Evolutionary conservation across 2,113 vertebrate genomes (phyloP), one percentile per base, ranked within the genome.

Genomic region (Alligator sinensis): DNA sequence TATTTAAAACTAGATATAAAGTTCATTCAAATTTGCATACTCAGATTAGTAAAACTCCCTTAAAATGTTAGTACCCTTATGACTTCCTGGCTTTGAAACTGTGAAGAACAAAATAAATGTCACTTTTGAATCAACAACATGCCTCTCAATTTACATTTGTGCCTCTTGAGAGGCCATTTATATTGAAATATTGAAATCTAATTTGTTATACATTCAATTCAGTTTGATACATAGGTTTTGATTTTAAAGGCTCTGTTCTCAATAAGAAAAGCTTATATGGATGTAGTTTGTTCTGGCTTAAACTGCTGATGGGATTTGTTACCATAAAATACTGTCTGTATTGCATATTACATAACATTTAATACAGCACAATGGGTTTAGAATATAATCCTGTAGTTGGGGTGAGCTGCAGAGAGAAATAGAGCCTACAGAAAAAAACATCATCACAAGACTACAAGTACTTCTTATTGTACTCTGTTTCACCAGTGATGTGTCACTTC

Each of bases 31-130:
- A 95, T 91, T 75, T 92, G 68, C 57, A 93, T 92, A 91, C 9
- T 61, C 55, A 63, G 82, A 90, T 86, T 92, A 92, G 75, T 30
- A 92, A 94, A 96, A 94, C 24, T 91, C n/a, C 93, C 13, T 24
- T 64, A 91, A 97, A 96, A 95, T 84, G 4, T 87, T 86, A 94
- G 78, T 14, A 86, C 9, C 3, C 2, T 84, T 93, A 95, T 68
- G 86, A 83, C 75, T 93, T 91, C 86, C 8, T 93, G 74, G 59
- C 28, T 79, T 55, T 82, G 85, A 97, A 97, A 96, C 17, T 93
- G 70, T 58, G 57, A 70, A 90, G 81, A 96, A 96, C 27, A 95
- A 95, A 95, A 94, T 84, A 96, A 97, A 89, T 82, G 90, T 47
- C 76, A 95, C 70, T 58, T 97, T 64, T 82, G 85, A 94, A 93